Evolutionary conservation across 23 tunicate genomes (phyloP).

Genomic region (Botrylloides violaceus): DNA sequence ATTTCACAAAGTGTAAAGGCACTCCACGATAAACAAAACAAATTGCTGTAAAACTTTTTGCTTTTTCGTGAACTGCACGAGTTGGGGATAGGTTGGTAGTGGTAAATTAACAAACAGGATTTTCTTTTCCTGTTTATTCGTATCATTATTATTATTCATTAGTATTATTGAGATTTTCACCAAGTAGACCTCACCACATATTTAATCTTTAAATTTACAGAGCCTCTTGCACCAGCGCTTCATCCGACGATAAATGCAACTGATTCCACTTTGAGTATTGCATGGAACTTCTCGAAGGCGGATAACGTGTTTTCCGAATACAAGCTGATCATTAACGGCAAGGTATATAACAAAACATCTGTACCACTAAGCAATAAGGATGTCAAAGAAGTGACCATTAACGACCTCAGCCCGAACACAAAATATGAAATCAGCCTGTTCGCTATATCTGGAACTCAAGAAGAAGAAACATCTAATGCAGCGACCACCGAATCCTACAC

Average conservation of each 20-base stretch:
- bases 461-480: not conserved
- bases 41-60: too few relatives aligned
- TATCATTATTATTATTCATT: too few relatives aligned
- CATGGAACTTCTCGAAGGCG: not conserved
- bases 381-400: not conserved
- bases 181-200: too few relatives aligned
- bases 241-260: not conserved
- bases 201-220: too few relatives aligned
- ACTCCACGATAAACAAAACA: too few relatives aligned
- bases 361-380: not conserved
- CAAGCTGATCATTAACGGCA: constrained; percentile 1
- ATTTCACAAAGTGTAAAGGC: too few relatives aligned
- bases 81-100: too few relatives aligned
- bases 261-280: not conserved
- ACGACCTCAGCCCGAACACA: not conserved
- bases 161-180: too few relatives aligned
- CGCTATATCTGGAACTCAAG: constrained; percentile 5
- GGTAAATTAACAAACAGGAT: too few relatives aligned
- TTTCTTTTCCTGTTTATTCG: too few relatives aligned
- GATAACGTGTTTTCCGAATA: not conserved
- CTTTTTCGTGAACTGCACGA: too few relatives aligned
- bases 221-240: not conserved
- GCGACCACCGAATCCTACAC: not conserved
- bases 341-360: not conserved
- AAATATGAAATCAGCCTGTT: not conserved